Evolutionary conservation across 2,113 vertebrate species (phyloP), one percentile per base, ranked within the genome.

Genomic region (Labeo rohita): DNA sequence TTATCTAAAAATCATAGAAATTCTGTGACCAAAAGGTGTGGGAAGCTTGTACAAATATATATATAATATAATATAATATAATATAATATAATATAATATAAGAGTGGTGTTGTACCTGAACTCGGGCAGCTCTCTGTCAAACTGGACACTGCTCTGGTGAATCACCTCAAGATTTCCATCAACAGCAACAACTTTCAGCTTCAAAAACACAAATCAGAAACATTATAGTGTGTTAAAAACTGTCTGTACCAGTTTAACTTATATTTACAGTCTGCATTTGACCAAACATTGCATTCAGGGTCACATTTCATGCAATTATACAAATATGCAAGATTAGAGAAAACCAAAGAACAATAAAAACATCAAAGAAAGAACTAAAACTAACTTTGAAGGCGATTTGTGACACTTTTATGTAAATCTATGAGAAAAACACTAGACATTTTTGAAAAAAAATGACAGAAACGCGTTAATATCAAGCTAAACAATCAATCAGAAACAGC

Each of bases 181-280:
- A 16, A 98, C 72, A 21, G 95, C 97, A 83, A 98, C 92, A 21
- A 96, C 97, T 93, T 99, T 99, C 90, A 99, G 92, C 98, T 99
- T 13, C 56, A 90, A 50, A 91, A 34, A 65, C 9, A 72, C 0
- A 39, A 6, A 47, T 13, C 4, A 47, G 28, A 18, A 8, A 70
- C 34, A 8, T 43, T 23, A 76, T 50, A 16, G 13, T 16, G 23
- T 12, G 15, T 13, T 66, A 13, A 3, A 65, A 23, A 8, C 0
- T 3, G 54, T 21, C 16, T 56, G 56, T 21, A n/a, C 21, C 5
- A 36, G 28, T 6, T 36, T 70, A 16, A 43, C 9, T 16, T 1
- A 68, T 13, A 16, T 15, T 16, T 3, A 36, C 0, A 21, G 8
- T 16, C 16, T 70, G 36, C 36, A 72, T 72, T 21, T 45, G 36